Base-by-base conservation (phyloP, 2,888 invertebrate genomes). In the Abrostola triplasia region DNA sequence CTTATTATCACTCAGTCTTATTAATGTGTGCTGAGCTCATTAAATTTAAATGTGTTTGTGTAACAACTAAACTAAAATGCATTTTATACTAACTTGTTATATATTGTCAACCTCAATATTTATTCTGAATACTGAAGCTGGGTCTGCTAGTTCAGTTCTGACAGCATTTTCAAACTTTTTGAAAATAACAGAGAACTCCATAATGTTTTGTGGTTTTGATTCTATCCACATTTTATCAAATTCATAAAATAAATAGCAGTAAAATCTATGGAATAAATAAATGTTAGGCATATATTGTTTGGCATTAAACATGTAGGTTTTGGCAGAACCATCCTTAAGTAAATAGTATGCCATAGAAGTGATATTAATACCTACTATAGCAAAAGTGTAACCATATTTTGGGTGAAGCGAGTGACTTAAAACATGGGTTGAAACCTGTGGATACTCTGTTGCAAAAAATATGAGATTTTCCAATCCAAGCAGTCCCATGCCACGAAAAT, bases 401-500 rank as follows among this genome's bases (percentile, higher is more conserved):
- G 99, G 99, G 93, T 99, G 99, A 79, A 96, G 96, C 0, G 99
- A 98, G 87, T 98, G 98, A 13, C 97, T 96, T 11, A 99, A 92
- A 6, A 98, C 97, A 87, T 98, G 97, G 57, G 96, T 96, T 1
- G 98, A 97, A 12, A 97, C 96, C 80, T 96, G 96, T 24, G 96
- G 96, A 89, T 98, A 98, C 84, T 97, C 97, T 41, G 95, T 95
- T 36, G 98, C 97, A 92, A 99, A 98, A 85, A 95, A 99, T 81
- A 99, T 86, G 0, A 99, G 95, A 92, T 99, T 99, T 81, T 99
- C 98, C 52, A 99, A 92, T 8, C 99, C 99, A 47, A 99, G 95
- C 66, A 99, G 90, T 36, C 99, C 99, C 99, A 99, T 99, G 68
- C 99, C 99, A 57, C 99, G 96, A 86, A 99, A 99, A 93, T 99